Base-by-base conservation (phyloP, 2,888 invertebrate species). In the Dryococelus australis region DNA sequence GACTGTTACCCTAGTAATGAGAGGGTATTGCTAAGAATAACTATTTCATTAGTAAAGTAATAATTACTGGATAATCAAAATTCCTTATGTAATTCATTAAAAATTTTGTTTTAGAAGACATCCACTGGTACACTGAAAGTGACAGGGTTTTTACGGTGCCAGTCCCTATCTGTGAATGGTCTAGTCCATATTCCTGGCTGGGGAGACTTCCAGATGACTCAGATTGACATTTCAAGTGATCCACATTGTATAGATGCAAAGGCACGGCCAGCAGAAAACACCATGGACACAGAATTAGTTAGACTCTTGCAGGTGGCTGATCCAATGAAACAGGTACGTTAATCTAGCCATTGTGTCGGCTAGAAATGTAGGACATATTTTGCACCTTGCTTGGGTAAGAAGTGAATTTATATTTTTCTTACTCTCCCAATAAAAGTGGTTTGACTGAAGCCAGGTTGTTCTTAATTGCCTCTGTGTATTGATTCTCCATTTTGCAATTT, bases 201-300 rank as follows among this genome's bases (percentile, higher is more conserved):
- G 91, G 99, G 99, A 13, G 98, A 99, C 91, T 99, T 97, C 91
- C 99, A 99, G 93, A 95, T 99, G 95, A 93, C 94, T 0, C 95
- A 96, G 92, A 97, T 99, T 89, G 95, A 96, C 92, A 94, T 94
- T 0, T 93, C 94, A 0, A 93, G 93, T 88, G 97, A 97, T 92
- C 97, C 96, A 2, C 95, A 95, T 91, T 94, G 95, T 87, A 90
- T 95, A 81, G 93, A 93, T 90, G 92, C 86, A 85, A 43, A 86
- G 86, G 83, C 86, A 85, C 95, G 92, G 92, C 16, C 35, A n/a
- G 35, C 88, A 16, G 81, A 24, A 8, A 51, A 53, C 78, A 91
- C 92, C 53, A 94, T 93, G 92, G 92, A 93, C 85, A 90, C 92
- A 87, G 93, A 91, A 26, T 92, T 91, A 88, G 91, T 93, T 5